These are phyloP conservation scores for Cardiocondyla obscurior DNA, from an alignment of 1,140 invertebrate species.

Conservation along the genomic window DNA sequence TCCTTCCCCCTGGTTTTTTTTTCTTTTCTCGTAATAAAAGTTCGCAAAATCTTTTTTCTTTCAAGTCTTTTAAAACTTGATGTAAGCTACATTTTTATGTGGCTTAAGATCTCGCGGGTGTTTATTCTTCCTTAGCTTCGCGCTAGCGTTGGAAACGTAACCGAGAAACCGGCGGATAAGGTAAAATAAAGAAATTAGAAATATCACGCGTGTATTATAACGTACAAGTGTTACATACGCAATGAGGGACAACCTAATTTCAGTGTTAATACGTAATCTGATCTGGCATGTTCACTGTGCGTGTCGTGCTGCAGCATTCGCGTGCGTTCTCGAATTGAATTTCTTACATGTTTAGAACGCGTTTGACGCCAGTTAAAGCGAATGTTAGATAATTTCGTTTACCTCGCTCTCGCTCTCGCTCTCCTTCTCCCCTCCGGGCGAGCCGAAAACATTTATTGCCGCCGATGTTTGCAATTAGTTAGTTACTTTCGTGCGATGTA, in stretches of 20 bases:
- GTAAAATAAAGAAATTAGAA: neutral
- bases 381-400: conserved; percentile 38
- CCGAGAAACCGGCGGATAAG: neutral
- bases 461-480: conserved; percentile 11
- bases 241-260: conserved; percentile 23
- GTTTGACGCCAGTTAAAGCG: conserved; percentile 34
- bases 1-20: no score
- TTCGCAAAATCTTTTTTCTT: neutral
- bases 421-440: neutral
- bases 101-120: neutral
- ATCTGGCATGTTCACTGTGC: conserved; percentile 3
- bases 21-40: neutral
- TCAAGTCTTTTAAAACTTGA: neutral
- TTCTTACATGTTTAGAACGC: conserved; percentile 44
- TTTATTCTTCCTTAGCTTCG: neutral
- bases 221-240: neutral
- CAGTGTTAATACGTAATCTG: conserved; percentile 11
- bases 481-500: neutral
- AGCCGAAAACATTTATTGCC: conserved; percentile 12
- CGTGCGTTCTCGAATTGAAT: conserved; percentile 49
- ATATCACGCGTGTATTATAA: neutral
- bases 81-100: neutral
- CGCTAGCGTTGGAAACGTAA: neutral
- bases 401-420: neutral
- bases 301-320: conserved; percentile 21